phyloP scores from a whole-genome alignment of 2,888 invertebrate genomes.

The Cheilosia grossa region DNA sequence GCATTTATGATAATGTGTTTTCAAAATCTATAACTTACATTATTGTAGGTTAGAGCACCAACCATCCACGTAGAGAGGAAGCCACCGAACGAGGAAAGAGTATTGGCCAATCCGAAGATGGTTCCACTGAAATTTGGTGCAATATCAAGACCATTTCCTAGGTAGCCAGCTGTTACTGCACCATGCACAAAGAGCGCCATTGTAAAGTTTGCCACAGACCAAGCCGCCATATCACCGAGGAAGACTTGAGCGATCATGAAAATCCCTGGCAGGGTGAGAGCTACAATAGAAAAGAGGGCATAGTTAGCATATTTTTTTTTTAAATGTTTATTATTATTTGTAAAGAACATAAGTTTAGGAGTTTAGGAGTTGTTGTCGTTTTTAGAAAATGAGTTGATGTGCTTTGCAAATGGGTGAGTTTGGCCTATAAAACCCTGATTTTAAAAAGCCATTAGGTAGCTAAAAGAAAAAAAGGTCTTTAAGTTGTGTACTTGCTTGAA shows the following conservation, averaged over 20 bases:
- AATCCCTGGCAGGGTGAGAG: constrained; percentile 86
- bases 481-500: too few species aligned
- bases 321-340: not conserved
- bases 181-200: constrained; percentile 92
- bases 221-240: constrained; percentile 87
- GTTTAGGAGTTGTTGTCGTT: too few species aligned
- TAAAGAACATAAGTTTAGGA: too few species aligned
- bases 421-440: too few species aligned
- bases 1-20: not conserved
- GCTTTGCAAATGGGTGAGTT: too few species aligned
- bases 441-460: not conserved
- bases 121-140: constrained; percentile 95
- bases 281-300: constrained; percentile 80
- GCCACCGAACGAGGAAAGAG: constrained; percentile 92
- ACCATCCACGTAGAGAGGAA: constrained; percentile 93
- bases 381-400: too few species aligned
- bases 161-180: constrained; percentile 92
- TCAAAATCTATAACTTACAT: constrained; percentile 84
- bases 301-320: not conserved
- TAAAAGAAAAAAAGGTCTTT: not conserved
- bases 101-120: constrained; percentile 95
- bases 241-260: constrained; percentile 90
- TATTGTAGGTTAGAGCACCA: constrained; percentile 88
- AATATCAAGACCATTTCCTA: constrained; percentile 93
- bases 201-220: constrained; percentile 91